Percentiles rank a stretch among this genome's conserved stretches.
These are phyloP conservation scores for Lottia gigantea DNA, from an alignment of 2,888 invertebrate species.

Conservation along the genomic window DNA sequence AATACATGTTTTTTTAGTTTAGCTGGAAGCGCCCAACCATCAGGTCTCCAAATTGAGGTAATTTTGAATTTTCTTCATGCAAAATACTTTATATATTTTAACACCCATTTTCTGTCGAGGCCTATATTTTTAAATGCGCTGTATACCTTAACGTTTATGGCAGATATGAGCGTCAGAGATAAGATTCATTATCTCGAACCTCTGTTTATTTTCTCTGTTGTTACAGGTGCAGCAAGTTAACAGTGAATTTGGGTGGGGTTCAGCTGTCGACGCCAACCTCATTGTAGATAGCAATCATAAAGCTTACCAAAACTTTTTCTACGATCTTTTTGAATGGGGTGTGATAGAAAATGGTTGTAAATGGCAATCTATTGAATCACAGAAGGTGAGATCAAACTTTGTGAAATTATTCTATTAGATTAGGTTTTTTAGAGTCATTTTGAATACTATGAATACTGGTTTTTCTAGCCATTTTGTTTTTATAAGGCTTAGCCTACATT, in stretches of 20 bases:
- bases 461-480: too few relatives aligned
- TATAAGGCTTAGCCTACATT: too few relatives aligned
- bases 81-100: too few relatives aligned
- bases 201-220: not conserved
- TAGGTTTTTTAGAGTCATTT: too few relatives aligned
- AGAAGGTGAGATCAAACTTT: constrained; percentile 19
- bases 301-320: constrained; percentile 38
- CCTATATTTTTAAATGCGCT: too few relatives aligned
- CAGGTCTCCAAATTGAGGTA: constrained; percentile 5
- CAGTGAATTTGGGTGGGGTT: constrained; percentile 43
- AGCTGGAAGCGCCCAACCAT: not conserved
- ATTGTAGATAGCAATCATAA: constrained; percentile 32
- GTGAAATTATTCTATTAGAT: too few relatives aligned
- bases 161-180: too few relatives aligned
- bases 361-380: constrained; percentile 43
- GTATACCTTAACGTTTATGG: too few relatives aligned
- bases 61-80: not conserved
- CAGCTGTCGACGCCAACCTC: constrained; percentile 34
- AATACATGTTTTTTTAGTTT: not conserved
- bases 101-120: too few relatives aligned
- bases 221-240: constrained; percentile 35
- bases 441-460: too few relatives aligned
- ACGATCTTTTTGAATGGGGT: constrained; percentile 50
- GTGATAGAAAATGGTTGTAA: constrained; percentile 47
- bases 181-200: too few relatives aligned